Evolutionary conservation across 2,888 invertebrate species (phyloP), one percentile per base, ranked within the genome.

Genomic region (Nymphalis polychloros): DNA sequence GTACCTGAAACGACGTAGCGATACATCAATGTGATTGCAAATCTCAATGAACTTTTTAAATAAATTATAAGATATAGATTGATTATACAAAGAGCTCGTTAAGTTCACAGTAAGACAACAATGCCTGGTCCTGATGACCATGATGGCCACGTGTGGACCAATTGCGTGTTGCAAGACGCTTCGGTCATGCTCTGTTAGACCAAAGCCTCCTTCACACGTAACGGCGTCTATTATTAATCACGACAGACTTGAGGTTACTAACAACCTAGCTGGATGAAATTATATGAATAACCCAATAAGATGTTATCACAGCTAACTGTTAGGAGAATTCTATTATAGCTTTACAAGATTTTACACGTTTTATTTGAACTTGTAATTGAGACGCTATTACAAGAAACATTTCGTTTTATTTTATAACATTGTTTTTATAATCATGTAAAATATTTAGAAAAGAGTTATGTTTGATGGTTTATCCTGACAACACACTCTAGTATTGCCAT

Each of bases 141-240:
- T 80, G 81, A 73, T 66, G 64, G 66, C 71, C 81, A 84, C 84
- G 82, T 87, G 85, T 83, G 85, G 82, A 81, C 81, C 77, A 74
- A 77, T 78, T 73, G 77, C 75, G 71, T 76, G 72, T 76, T 75
- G 78, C 78, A 80, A 79, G 79, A 75, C 71, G 62, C 72, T 77
- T 77, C 78, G 76, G 75, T 75, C 81, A 79, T 80, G 79, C 81
- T 76, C 78, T 76, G 78, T 76, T 79, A 78, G 78, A n/a, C 46
- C 46, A 49, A 64, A 69, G 41, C 68, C 69, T 63, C 68, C 71
- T 59, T 71, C 67, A 71, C 69, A 73, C 71, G 64, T 67, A 71
- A 71, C 71, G 63, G 64, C 52, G 50, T 59, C 52, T 47, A 61
- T 62, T 60, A 69, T 59, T 53, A 71, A 65, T 67, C 68, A 67